A percentile compares a stretch with the other conserved stretches of the same genome.
Evolutionary conservation across 2,113 vertebrate species (phyloP).

Genomic region (Anolis carolinensis): DNA sequence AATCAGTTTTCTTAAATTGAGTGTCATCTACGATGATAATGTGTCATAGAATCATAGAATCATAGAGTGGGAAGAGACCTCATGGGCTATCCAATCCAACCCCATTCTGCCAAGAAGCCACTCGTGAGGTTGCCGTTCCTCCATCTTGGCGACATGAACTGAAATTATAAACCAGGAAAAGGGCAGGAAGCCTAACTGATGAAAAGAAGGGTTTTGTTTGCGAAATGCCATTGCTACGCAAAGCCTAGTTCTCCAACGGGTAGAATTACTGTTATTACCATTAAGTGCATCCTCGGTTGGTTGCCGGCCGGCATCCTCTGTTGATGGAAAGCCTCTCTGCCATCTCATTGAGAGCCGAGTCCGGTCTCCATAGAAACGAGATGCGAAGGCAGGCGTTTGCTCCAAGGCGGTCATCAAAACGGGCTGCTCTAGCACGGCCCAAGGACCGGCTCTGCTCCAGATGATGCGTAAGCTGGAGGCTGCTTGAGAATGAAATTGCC

Average conservation of each 20-base stretch:
- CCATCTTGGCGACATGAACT: neutral
- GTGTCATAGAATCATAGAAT: no score
- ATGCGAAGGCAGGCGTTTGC: rapidly evolving
- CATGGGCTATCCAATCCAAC: no score
- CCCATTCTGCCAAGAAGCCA: no score
- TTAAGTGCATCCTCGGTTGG: neutral
- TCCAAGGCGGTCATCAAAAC: neutral
- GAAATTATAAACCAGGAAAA: neutral
- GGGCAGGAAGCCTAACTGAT: neutral
- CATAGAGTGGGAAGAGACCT: no score
- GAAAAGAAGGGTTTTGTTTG: neutral
- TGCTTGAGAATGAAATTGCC: neutral
- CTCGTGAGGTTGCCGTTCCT: neutral
- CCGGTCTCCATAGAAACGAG: neutral
- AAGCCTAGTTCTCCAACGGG: neutral
- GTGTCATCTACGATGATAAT: no score
- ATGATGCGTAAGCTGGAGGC: rapidly evolving
- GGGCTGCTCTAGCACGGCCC: no score
- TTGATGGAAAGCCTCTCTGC: conserved; percentile 13
- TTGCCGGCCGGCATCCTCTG: neutral
- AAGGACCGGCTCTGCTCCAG: rapidly evolving
- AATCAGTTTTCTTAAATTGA: no score
- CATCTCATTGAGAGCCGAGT: neutral
- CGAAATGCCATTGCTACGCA: neutral
- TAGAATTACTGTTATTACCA: neutral